Evolutionary conservation across 2,113 vertebrate genomes (phyloP), one percentile per base, ranked within the genome.

Genomic region (Nibea albiflora): DNA sequence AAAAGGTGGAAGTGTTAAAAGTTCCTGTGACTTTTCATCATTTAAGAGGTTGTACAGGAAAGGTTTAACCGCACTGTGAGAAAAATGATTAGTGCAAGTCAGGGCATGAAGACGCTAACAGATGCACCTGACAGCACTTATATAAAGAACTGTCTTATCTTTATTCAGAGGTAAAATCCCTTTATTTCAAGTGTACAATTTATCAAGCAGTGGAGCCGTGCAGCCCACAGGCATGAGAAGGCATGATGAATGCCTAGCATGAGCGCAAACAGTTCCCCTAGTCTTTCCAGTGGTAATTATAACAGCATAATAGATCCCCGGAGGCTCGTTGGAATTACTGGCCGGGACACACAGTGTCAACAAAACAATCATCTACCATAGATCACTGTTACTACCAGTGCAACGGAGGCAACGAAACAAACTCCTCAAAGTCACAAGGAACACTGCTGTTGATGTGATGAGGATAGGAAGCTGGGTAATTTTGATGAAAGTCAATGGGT

Each of bases 241-340:
- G 66, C 80, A 81, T 89, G 86, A 93, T 90, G 77, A 88, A 92
- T 88, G 82, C 76, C 31, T 49, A n/a, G 76, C 56, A 82, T 35
- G 52, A 63, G 22, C 67, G 68, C 63, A 81, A 80, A 87, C 76
- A 56, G 71, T 69, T 89, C 79, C 65, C 74, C 57, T 73, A 61
- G 77, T 86, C 74, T 82, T 84, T 88, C 73, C 64, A 84, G 50
- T 88, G 84, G 90, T 91, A 92, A 93, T 92, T 92, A 92, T 81
- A 85, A 83, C 67, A 68, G 74, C 78, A 78, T 89, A 90, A 91
- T 90, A 80, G 74, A 35, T 89, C 90, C 78, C 83, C 6, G 11
- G 87, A 87, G 88, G 82, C 35, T 54, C 8, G 11, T 63, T 68
- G 76, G 83, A 90, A 93, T 87, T 67, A 82, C 88, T 82, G 78